phyloP scores from a whole-genome alignment of 2,888 invertebrate genomes.

The Lumbricus terrestris region DNA sequence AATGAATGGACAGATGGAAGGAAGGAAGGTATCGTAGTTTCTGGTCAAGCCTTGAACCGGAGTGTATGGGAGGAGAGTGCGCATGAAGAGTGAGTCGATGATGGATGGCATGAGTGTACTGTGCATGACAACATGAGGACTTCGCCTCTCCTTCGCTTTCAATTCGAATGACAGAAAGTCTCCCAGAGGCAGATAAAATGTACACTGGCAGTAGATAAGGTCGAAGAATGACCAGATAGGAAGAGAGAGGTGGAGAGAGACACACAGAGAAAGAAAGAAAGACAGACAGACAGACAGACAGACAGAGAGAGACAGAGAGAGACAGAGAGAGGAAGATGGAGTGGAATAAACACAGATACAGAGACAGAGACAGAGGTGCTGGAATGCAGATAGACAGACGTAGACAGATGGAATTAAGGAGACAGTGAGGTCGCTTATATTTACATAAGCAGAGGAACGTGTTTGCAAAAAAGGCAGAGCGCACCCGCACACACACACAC shows the following conservation, averaged over 20 bases:
- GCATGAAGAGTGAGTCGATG: neutral
- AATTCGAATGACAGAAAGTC: neutral
- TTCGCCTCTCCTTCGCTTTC: neutral
- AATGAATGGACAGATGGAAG: neutral
- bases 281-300: neutral
- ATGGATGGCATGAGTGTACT: neutral
- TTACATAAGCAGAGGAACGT: neutral
- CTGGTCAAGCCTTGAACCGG: neutral
- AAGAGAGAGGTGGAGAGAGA: neutral
- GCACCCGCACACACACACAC: neutral
- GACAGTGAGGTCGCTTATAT: too few species aligned
- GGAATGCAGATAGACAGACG: too few species aligned
- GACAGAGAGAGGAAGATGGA: neutral
- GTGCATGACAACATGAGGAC: neutral
- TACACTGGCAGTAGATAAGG: neutral
- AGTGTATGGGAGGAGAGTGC: neutral
- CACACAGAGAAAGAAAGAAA: too few species aligned
- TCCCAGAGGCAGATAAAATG: neutral
- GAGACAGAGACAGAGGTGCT: neutral
- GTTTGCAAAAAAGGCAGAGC: too few species aligned
- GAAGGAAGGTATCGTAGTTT: neutral
- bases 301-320: neutral
- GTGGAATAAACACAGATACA: neutral
- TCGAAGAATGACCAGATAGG: neutral
- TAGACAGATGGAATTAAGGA: neutral